Conservation (phyloP, 2,113 vertebrate genomes). For the Hippocampus barbouri region DNA sequence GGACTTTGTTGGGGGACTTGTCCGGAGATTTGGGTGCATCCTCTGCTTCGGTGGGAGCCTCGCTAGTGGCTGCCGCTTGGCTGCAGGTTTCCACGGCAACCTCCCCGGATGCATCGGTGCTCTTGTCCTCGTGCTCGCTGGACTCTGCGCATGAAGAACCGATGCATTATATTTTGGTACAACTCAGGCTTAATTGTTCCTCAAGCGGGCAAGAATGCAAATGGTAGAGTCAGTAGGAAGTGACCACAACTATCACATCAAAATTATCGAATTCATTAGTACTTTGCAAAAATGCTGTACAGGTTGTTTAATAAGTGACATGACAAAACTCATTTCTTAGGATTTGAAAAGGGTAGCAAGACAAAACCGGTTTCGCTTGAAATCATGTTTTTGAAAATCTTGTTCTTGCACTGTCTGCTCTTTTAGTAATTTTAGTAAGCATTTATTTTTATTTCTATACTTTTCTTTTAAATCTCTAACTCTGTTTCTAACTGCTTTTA, state of each 20-base stretch:
- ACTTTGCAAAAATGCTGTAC: no score
- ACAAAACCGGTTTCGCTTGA: no score
- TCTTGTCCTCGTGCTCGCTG: slow-evolving; percentile 97
- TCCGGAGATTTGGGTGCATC: slow-evolving; percentile 76
- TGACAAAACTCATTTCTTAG: no score
- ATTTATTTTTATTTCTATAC: no score
- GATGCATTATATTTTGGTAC: neutral
- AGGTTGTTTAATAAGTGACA: no score
- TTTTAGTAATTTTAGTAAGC: no score
- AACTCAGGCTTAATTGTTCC: neutral
- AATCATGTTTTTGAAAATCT: no score
- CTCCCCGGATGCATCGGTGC: slow-evolving; percentile 87
- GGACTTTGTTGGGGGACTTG: slow-evolving; percentile 79
- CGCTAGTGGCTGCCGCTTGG: slow-evolving; percentile 79
- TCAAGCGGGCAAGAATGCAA: neutral
- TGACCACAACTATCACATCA: neutral
- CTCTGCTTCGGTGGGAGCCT: slow-evolving; percentile 81
- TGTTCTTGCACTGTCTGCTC: no score
- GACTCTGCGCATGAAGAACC: slow-evolving; percentile 77
- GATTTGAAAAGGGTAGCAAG: no score
- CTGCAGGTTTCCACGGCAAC: slow-evolving; percentile 75
- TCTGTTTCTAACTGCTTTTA: no score
- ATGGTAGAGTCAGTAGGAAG: neutral
- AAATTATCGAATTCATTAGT: no score
- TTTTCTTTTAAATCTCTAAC: no score